Percentiles rank a stretch among this genome's conserved stretches.
Evolutionary conservation across 2,113 vertebrate genomes (phyloP).

Genomic region (Mesembrinibis cayennensis): DNA sequence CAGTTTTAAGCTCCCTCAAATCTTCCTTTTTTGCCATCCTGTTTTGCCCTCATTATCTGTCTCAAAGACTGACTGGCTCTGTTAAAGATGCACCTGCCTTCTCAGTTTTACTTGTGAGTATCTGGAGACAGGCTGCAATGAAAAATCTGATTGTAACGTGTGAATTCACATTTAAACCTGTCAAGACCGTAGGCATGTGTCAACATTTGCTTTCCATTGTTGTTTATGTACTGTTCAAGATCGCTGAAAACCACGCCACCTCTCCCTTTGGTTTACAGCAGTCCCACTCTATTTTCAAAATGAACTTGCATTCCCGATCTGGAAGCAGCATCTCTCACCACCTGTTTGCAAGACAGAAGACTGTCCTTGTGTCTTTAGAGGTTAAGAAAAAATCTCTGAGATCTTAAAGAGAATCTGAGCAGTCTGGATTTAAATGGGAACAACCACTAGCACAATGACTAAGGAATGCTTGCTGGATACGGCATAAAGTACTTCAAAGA

Average conservation of each 20-base stretch:
- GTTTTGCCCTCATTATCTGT: not conserved
- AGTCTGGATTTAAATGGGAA: not conserved
- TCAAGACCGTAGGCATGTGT: not conserved
- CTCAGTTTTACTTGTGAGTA: not conserved
- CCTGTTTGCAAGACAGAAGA: not conserved
- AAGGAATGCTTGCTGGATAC: not conserved
- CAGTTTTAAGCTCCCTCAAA: not conserved
- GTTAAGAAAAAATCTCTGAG: not conserved
- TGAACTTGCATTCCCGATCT: not conserved
- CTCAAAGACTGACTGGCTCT: not conserved
- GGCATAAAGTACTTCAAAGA: not conserved
- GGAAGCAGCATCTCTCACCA: not conserved
- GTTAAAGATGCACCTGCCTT: not conserved
- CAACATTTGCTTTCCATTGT: not conserved
- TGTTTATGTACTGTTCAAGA: not conserved
- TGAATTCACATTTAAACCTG: not conserved
- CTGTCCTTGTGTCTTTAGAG: not conserved
- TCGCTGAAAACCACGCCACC: not conserved
- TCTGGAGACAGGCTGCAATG: not conserved
- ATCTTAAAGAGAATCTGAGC: not conserved
- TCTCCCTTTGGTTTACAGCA: conserved; percentile 11
- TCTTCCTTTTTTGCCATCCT: not conserved
- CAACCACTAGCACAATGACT: not conserved
- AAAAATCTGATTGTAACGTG: not conserved
- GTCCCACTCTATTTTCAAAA: not conserved